Percentiles rank a stretch among this genome's conserved stretches.
These are phyloP conservation scores for Branchellion lobata DNA, from an alignment of 2,888 invertebrate genomes.

Conservation along the genomic window DNA sequence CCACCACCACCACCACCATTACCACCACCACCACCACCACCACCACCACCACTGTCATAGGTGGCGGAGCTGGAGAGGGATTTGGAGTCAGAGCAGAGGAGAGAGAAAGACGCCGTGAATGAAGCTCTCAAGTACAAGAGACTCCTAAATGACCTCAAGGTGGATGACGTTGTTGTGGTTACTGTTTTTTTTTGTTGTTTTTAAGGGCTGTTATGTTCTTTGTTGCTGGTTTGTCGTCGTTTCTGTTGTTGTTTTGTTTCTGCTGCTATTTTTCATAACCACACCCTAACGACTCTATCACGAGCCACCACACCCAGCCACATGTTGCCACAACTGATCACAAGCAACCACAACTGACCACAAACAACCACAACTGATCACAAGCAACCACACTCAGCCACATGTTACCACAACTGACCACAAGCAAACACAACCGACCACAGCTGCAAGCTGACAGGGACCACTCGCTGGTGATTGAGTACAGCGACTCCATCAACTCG, in stretches of 20 bases:
- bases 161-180: conserved; percentile 24
- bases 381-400: too few species aligned
- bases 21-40: too few species aligned
- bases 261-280: too few species aligned
- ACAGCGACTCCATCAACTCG: conserved; percentile 57
- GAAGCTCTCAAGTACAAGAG: conserved; percentile 59
- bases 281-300: too few species aligned
- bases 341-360: too few species aligned
- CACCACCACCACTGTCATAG: too few species aligned
- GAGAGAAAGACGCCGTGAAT: conserved; percentile 58
- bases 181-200: not conserved
- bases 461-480: conserved; percentile 57
- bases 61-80: conserved; percentile 62
- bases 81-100: conserved; percentile 60
- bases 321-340: too few species aligned
- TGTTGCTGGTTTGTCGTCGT: not conserved
- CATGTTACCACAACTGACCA: too few species aligned
- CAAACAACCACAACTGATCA: too few species aligned
- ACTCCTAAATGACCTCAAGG: conserved; percentile 57
- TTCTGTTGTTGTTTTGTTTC: too few species aligned
- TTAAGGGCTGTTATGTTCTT: not conserved
- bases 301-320: too few species aligned
- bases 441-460: conserved; percentile 58
- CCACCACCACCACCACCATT: too few species aligned
- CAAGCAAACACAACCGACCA: not conserved